Conservation (phyloP, 1,140 invertebrate genomes). For the Drosophila kepulauana region DNA sequence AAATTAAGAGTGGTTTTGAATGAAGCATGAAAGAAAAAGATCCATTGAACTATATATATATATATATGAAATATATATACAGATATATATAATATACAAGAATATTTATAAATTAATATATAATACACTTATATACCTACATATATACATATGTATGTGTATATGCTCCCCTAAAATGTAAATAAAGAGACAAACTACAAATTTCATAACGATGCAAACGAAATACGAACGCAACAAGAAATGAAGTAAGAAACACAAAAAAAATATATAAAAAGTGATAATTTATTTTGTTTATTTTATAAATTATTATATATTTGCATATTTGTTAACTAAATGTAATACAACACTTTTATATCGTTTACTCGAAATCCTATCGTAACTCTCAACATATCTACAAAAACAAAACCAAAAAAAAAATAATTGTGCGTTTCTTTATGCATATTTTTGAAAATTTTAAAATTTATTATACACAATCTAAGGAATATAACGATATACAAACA, state of each 20-base stretch:
- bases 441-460: conserved; percentile 64
- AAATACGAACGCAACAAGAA: conserved; percentile 47
- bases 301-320: conserved; percentile 41
- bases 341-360: conserved; percentile 46
- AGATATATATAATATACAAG: conserved; percentile 25
- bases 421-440: conserved; percentile 61
- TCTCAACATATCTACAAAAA: conserved; percentile 34
- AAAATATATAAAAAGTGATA: conserved; percentile 63
- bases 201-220: conserved; percentile 76
- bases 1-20: conserved; percentile 44
- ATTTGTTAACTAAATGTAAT: conserved; percentile 30
- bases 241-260: conserved; percentile 27
- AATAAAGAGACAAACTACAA: conserved; percentile 79
- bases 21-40: conserved; percentile 42
- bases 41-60: conserved; percentile 83
- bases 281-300: conserved; percentile 51
- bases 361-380: conserved; percentile 30
- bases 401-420: conserved; percentile 45
- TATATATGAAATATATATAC: conserved; percentile 29
- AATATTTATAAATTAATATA: conserved; percentile 45
- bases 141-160: conserved; percentile 50
- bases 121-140: conserved; percentile 39
- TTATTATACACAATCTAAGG: conserved; percentile 52
- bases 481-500: conserved; percentile 34
- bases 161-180: conserved; percentile 62